These are phyloP conservation scores for Coremacera marginata DNA, from an alignment of 2,888 invertebrate genomes.

Conservation along the genomic window DNA sequence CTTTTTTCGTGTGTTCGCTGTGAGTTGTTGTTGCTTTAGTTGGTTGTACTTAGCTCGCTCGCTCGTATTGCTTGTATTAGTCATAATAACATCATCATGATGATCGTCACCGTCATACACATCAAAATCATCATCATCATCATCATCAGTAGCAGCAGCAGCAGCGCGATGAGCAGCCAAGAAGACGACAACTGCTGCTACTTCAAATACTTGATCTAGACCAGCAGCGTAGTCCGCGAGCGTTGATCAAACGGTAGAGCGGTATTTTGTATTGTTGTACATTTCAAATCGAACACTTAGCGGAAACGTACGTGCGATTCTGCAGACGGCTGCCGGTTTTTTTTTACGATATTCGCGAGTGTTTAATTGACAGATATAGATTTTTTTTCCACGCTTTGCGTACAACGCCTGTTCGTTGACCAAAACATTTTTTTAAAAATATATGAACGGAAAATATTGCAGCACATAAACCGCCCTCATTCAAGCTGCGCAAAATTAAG, in stretches of 20 bases:
- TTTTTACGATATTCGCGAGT: background rate
- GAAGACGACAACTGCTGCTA: slow-evolving; percentile 30
- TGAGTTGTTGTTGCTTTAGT: background rate
- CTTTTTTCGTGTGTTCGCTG: background rate
- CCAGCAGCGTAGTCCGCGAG: background rate
- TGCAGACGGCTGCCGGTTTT: slow-evolving; percentile 4
- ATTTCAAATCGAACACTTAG: slow-evolving; percentile 8
- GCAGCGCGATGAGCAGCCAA: slow-evolving; percentile 35
- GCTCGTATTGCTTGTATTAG: slow-evolving; percentile 45
- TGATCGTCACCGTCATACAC: too few species aligned
- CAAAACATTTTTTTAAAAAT: too few species aligned
- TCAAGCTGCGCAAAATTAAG: too few species aligned
- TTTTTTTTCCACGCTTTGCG: background rate
- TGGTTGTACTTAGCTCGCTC: background rate
- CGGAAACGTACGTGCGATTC: background rate
- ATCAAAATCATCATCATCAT: too few species aligned
- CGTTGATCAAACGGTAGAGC: background rate
- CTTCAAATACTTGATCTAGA: background rate
- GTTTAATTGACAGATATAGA: background rate
- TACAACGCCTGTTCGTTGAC: background rate
- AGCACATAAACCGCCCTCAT: too few species aligned
- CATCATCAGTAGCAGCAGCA: background rate
- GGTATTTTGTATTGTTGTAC: slow-evolving; percentile 2
- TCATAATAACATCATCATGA: slow-evolving; percentile 20
- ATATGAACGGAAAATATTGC: too few species aligned